Base-by-base conservation (phyloP, 53 echinoderm and acorn worm species). In the Mesocentrotus franciscanus region DNA sequence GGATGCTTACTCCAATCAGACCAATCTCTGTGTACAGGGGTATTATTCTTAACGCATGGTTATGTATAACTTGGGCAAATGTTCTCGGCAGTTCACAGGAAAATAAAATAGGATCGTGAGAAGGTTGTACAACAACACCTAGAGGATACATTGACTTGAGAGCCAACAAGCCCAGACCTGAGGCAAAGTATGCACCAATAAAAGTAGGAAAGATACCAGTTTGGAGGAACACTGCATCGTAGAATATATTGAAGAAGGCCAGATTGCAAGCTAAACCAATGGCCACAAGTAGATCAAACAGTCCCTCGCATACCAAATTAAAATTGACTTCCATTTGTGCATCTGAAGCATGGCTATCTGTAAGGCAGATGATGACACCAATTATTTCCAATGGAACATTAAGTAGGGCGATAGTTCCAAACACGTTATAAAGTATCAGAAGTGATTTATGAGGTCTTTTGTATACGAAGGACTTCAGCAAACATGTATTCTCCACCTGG, bases 301-400 rank as follows among this genome's bases (percentile, higher is more conserved):
- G 15, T 87, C 87, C 87, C 58, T 87, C 27, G 87, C 87, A 87
- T 26, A 87, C 29, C 29, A 87, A 35, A 29, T 39, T 59, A 26
- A 87, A 58, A 58, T 27, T 56, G 4, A 10, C 27, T 57, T 56
- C n/a, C 9, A 56, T 1, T 27, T 16, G 58, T 87, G 13, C 18
- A 4, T 56, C 56, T 13, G 87, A n/a, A 12, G 13, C 87, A 27
- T 26, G 32, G 9, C 9, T n/a, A 58, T 22, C 15, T 57, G 27
- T 58, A 59, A 87, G 87, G 39, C 87, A 87, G 1, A 87, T n/a
- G 11, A 58, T 24, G 10, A 87, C 27, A 12, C 87, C 57, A 87
- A 58, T 87, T 10, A 58, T 87, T 87, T 87, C 87, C 29, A 87
- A 59, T 58, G 87, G 87, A 87, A 87, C n/a, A 55, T 59, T 57